Percentiles rank a stretch among this genome's conserved stretches.
Conservation (phyloP, 2,797 vertebrate species). For the Eulemur albifrons region DNA sequence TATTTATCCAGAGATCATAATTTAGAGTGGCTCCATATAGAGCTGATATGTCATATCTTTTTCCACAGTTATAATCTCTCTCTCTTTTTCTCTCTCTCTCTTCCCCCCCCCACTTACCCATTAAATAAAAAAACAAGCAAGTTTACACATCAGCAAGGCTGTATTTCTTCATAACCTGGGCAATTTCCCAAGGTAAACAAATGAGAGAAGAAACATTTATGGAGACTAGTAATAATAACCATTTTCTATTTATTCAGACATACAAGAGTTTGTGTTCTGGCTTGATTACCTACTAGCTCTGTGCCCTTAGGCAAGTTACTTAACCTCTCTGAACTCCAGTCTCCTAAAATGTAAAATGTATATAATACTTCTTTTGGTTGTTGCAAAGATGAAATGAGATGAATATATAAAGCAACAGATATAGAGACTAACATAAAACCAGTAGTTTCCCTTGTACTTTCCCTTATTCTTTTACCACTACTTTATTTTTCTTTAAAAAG, state of each 20-base stretch:
- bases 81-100: background rate
- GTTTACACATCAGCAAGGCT: background rate
- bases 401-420: background rate
- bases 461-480: background rate
- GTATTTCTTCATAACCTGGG: background rate
- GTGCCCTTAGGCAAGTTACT: background rate
- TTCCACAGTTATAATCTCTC: background rate
- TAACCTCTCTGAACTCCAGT: background rate
- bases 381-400: background rate
- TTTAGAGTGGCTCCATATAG: background rate
- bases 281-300: background rate
- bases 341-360: background rate
- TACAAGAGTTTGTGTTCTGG: background rate
- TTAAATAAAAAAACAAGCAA: slow-evolving; percentile 1
- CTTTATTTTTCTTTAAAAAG: background rate
- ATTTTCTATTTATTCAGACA: background rate
- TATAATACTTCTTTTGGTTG: background rate
- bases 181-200: background rate
- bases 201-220: background rate
- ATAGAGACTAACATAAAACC: background rate
- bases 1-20: background rate
- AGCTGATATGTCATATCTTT: background rate
- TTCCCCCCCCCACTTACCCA: background rate
- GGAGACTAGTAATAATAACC: background rate
- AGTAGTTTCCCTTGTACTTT: background rate